Base-by-base conservation (phyloP, 2,113 vertebrate species). In the Puffinus mauretanicus region DNA sequence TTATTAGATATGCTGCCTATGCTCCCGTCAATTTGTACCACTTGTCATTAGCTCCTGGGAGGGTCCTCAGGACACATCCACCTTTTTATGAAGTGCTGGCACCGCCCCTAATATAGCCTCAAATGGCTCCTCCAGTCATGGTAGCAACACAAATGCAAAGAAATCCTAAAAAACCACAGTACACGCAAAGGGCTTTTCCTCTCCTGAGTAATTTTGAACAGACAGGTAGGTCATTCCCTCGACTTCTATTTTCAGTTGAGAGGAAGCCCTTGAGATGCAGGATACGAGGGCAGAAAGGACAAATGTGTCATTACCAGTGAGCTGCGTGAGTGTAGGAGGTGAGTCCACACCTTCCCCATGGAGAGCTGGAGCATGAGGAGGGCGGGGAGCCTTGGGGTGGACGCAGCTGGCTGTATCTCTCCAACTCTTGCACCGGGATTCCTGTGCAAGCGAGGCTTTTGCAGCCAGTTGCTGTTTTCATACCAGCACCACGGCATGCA, bases 401-500 rank as follows among this genome's bases (percentile, higher is more conserved):
- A 18, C 3, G 9, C 13, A 92, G 29, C 13, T 49, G 42, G 5
- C 40, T 84, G 40, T 38, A 2, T 4, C 36, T 89, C 18, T 32
- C 40, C 49, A 86, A 0, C 9, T 19, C 30, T 57, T 69, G 36
- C 18, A 15, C 13, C 0, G 0, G 14, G 40, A 75, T 46, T 65
- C 15, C 26, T 49, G 44, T 3, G 19, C 44, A 73, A 54, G 12
- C 3, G 5, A 78, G 55, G 52, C 7, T 75, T 84, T 36, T 70
- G 57, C n/a, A 85, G 42, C 9, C 65, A 67, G 1, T n/a, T 52
- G 26, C 21, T 85, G 42, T 36, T 81, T 81, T 42, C 64, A 65
- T 40, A 61, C 54, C 58, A 47, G 54, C 67, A 61, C 34, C 34
- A 19, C 1, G 9, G 55, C 73, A 25, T 1, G 11, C n/a, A 30